Evolutionary conservation across 1,140 invertebrate species (phyloP), one percentile per base, ranked within the genome.

Genomic region (Cephus cinctus): DNA sequence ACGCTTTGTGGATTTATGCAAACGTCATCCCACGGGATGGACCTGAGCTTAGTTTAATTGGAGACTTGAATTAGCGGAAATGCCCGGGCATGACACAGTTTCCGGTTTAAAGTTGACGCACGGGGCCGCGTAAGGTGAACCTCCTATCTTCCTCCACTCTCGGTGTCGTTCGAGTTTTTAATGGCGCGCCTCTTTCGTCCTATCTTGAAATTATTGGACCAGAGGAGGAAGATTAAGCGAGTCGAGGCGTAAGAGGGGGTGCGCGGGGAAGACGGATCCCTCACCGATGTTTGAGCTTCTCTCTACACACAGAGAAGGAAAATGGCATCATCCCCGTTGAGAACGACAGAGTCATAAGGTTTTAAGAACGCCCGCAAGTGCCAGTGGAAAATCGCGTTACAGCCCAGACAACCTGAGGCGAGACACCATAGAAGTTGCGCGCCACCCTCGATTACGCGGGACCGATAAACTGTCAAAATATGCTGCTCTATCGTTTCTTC

Each of bases 401-500:
- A 27, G 25, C 6, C 6, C 6, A n/a, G 25, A n/a, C n/a, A n/a
- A n/a, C n/a, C n/a, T 27, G 6, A n/a, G 25, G 25, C 6, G 25
- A n/a, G 25, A 2, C 23, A 5, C 11, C 23, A 15, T 15, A 27
- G 14, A 35, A 15, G 36, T 36, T 38, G 21, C 18, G 43, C 27
- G 56, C 46, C 35, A 48, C 46, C 41, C 38, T 31, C 25, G 23
- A 51, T 46, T n/a, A n/a, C n/a, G n/a, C n/a, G n/a, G 40, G 40
- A 40, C 51, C 45, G 56, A 66, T 63, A 63, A 65, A 67, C 64
- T 65, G 59, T 60, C 52, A 53, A 62, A 62, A 53, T 52, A 43
- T 54, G 51, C 59, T 55, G 56, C 57, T 65, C 64, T 65, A 67
- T 60, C 61, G 63, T 63, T 63, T 64, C 51, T 59, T 62, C 59